A percentile compares a stretch with the other conserved stretches of the same genome.
Evolutionary conservation across 2,888 invertebrate genomes (phyloP).

Genomic region (Eristalis intricaria): DNA sequence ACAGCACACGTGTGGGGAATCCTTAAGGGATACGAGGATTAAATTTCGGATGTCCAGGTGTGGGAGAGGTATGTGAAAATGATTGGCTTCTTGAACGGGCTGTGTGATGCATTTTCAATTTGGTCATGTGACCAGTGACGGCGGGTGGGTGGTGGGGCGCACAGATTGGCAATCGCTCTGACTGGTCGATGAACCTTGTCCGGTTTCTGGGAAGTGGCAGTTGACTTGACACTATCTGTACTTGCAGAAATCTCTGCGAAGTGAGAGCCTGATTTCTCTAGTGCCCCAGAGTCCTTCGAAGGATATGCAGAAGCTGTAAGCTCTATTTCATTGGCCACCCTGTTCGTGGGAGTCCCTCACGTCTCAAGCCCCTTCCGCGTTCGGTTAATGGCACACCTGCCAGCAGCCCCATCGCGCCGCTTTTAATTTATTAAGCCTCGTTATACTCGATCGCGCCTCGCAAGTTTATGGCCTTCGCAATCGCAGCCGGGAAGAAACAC

Average conservation of each 20-base stretch:
- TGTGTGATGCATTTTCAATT: conserved; percentile 46
- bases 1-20: conserved; percentile 38
- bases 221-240: too few species aligned
- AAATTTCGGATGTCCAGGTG: not conserved
- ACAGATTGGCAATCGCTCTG: not conserved
- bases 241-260: too few species aligned
- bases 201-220: too few species aligned
- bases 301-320: too few species aligned
- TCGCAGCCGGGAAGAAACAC: not conserved
- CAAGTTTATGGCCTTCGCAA: conserved; percentile 2
- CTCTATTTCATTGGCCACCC: too few species aligned
- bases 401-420: not conserved
- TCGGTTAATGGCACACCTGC: not conserved
- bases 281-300: too few species aligned
- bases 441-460: conserved; percentile 27
- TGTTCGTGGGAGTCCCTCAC: too few species aligned
- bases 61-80: conserved; percentile 17
- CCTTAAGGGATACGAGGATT: not conserved
- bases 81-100: conserved; percentile 29
- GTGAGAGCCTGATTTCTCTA: too few species aligned
- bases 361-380: not conserved
- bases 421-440: conserved; percentile 37
- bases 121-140: not conserved
- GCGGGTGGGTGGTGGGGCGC: too few species aligned
- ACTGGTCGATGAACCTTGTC: not conserved